Conservation (phyloP, 2,113 vertebrate genomes). For the Oceanites oceanicus region DNA sequence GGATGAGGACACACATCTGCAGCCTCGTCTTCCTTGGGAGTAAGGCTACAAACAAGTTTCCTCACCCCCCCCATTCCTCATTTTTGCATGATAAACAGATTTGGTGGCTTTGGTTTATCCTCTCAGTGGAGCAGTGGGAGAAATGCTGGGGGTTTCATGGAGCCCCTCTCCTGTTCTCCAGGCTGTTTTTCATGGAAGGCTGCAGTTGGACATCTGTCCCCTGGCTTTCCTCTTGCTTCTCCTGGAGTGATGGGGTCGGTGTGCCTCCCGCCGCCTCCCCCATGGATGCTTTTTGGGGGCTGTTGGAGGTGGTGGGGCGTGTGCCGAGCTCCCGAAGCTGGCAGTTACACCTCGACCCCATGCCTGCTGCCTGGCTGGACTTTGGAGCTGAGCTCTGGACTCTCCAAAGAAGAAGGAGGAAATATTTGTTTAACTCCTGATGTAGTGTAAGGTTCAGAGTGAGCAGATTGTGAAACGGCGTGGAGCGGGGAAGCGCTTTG, state of each 20-base stretch:
- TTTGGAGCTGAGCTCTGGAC: neutral
- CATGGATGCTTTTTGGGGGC: rapidly evolving
- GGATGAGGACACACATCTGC: neutral
- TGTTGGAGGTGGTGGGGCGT: rapidly evolving
- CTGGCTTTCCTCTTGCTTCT: neutral
- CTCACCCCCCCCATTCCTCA: rapidly evolving
- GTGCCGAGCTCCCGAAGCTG: neutral
- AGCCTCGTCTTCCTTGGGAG: neutral
- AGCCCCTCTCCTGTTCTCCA: neutral
- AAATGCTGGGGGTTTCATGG: neutral
- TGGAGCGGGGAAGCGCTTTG: neutral
- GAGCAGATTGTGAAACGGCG: constrained; percentile 3
- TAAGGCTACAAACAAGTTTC: neutral
- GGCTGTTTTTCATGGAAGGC: neutral
- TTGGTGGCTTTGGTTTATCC: neutral
- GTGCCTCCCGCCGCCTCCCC: neutral
- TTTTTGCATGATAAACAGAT: neutral
- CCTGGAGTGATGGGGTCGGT: rapidly evolving
- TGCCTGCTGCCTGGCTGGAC: neutral
- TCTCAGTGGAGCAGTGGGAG: no score
- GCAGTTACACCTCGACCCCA: rapidly evolving
- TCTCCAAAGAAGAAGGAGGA: neutral
- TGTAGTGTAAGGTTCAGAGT: neutral
- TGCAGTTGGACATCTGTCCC: neutral
- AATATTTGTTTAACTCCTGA: constrained; percentile 52